Base-by-base conservation (phyloP, 1,140 invertebrate species). In the Brachionus paranguensis region DNA sequence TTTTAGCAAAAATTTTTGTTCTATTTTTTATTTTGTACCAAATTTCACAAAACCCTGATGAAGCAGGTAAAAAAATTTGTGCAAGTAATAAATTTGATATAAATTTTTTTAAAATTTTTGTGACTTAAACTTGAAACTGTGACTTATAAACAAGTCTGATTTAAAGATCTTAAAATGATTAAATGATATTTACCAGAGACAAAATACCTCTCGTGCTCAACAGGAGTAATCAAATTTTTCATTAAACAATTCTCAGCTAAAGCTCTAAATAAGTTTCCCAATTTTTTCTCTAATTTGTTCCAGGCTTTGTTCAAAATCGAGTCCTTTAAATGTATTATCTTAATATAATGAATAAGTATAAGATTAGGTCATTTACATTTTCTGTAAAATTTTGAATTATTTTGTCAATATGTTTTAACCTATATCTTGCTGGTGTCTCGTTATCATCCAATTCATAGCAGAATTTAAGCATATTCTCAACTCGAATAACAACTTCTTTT, bases 371-470 rank as follows among this genome's bases (percentile, higher is more conserved):
- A 37, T 24, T 2, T 64, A 72, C 72, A 24, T 60, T 64, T 7
- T 81, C 53, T 64, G 60, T 60, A 64, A 20, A 81, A 47, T 68
- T 37, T 11, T 11, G 1, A 14, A 81, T 81, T 41, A 81, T 81
- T 24, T 68, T 60, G 14, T 60, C 50, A 64, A 81, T 60, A 10
- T 60, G 41, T 45, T 81, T 81, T 7, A 81, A 14, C 14, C 64
- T 41, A 17, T 64, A 81, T 10, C 78, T 53, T 10, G 78, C 53
- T 5, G 78, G 78, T 68, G 37, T 41, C 27, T 81, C 78, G 41
- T 79, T 79, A 33, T 79, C 78, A 27, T 79, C 78, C 27, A 79
- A 37, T 43, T 64, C 78, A 68, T 81, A 81, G 41, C 78, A 81
- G 29, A 11, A 68, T 41, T 68, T 17, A 29, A 81, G 43, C 24